Base-by-base conservation (phyloP, 2,888 invertebrate genomes). In the Aphodius granarius region DNA sequence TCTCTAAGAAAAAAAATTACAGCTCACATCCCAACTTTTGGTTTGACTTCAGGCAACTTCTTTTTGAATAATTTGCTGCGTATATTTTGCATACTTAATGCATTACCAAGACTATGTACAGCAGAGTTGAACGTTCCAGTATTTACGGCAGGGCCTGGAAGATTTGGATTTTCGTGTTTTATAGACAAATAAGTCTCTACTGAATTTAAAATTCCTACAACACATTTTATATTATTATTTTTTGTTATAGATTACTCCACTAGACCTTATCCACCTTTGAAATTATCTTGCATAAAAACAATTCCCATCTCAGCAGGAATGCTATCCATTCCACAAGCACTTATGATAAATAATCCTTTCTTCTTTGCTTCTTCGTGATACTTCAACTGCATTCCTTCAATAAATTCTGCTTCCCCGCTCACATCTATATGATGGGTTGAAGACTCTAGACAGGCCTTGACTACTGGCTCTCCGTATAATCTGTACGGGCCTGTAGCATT, bases 401-500 rank as follows among this genome's bases (percentile, higher is more conserved):
- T 85, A 78, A 82, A 87, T 89, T 93, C 91, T 0, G 97, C 95
- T 85, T 99, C 98, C 4, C 97, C 98, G 83, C 94, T 95, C 66
- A 99, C 94, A 86, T 99, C 99, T 9, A 99, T 92, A 83, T 98
- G 95, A 88, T 96, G 93, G 0, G 97, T 91, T 74, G 92, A 92
- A 70, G 91, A 90, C 75, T 93, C 93, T 22, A 87, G 79, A 79
- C 97, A 98, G 0, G 98, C 97, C 81, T 92, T 92, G 0, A 99
- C 94, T 5, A 98, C 95, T 2, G 93, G 91, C 85, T 97, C 97
- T 0, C 99, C 99, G 86, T 92, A 95, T 83, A 96, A 92, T 17
- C 92, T 88, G 86, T 93, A 96, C 0, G 98, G 99, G 0, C 99
- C 99, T 80, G 96, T 96, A 87, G 96, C 96, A 87, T 98, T 99